These are phyloP conservation scores for Gymnobelideus leadbeateri DNA, from an alignment of 2,113 vertebrate species.

Conservation along the genomic window DNA sequence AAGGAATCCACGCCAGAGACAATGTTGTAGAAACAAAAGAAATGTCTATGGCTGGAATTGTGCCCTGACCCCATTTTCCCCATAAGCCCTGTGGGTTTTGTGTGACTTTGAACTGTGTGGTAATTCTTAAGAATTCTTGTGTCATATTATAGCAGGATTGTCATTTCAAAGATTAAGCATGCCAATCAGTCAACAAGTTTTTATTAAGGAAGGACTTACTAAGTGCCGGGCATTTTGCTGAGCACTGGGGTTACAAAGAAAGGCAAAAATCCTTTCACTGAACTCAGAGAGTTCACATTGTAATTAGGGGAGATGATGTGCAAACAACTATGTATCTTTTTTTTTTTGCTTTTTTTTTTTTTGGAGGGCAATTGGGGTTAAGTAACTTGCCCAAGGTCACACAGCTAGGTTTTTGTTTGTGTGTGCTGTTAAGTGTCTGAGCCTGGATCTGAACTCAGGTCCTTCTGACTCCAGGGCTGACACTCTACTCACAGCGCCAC, in stretches of 20 bases:
- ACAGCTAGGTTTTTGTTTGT: too few relatives aligned
- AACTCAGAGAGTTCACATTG: neutral
- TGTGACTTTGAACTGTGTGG: neutral
- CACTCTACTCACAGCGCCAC: too few relatives aligned
- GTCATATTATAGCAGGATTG: neutral
- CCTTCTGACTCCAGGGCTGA: too few relatives aligned
- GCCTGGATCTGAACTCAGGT: too few relatives aligned
- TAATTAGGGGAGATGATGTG: neutral
- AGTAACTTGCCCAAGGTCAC: too few relatives aligned
- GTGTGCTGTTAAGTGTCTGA: too few relatives aligned
- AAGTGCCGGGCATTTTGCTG: neutral
- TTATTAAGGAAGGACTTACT: neutral
- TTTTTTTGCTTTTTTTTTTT: too few relatives aligned
- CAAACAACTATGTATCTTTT: neutral
- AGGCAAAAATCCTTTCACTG: neutral
- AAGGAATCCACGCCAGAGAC: neutral
- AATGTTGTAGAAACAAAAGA: neutral
- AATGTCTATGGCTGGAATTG: neutral
- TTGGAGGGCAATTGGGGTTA: too few relatives aligned
- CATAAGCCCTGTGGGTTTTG: neutral
- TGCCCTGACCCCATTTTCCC: neutral
- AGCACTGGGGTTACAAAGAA: neutral
- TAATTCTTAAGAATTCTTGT: neutral
- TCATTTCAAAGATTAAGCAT: neutral
- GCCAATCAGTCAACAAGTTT: neutral